Base-by-base conservation (phyloP, 2,797 vertebrate genomes). In the Fundulus diaphanus region DNA sequence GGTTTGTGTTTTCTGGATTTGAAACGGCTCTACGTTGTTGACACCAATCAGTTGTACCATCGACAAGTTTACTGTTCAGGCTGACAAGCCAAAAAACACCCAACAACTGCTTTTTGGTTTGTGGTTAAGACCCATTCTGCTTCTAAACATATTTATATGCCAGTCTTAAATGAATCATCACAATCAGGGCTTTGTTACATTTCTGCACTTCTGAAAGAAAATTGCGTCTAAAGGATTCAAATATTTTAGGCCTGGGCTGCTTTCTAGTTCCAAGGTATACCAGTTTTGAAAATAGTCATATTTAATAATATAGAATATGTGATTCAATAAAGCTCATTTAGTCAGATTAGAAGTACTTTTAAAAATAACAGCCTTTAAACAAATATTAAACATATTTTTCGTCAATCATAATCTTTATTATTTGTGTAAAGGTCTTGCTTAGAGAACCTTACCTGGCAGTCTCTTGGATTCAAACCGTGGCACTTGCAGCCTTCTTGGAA, bases 71-170 rank as follows among this genome's bases (percentile, higher is more conserved):
- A 44, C 48, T 49, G 51, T 40, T 65, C 9, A 20, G 76, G 40
- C 49, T 70, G 56, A 70, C 48, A 42, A 78, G 78, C 81, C 79
- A 79, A 76, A 59, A 81, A n/a, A n/a, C n/a, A 61, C n/a, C n/a
- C n/a, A 74, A 75, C 66, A 68, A 46, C 74, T 40, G 51, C 61
- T 82, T 77, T 76, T 40, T 78, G 78, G 83, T 68, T 77, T 74
- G n/a, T 75, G 78, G 42, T 67, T 76, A 51, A 80, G 66, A 78
- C 78, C n/a, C 81, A 77, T 78, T 75, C 82, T 70, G 77, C 52
- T 3, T 83, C 70, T 27, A 42, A n/a, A 66, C 63, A 42, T 66
- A 40, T 66, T 66, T 66, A 40, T 22, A 27, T 66, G 11, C 37
- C 37, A 66, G 35, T n/a, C 37, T 42, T 13, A 42, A 16, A 42